Evolutionary conservation across 2,888 invertebrate genomes (phyloP).

Genomic region (Apamea sordens): DNA sequence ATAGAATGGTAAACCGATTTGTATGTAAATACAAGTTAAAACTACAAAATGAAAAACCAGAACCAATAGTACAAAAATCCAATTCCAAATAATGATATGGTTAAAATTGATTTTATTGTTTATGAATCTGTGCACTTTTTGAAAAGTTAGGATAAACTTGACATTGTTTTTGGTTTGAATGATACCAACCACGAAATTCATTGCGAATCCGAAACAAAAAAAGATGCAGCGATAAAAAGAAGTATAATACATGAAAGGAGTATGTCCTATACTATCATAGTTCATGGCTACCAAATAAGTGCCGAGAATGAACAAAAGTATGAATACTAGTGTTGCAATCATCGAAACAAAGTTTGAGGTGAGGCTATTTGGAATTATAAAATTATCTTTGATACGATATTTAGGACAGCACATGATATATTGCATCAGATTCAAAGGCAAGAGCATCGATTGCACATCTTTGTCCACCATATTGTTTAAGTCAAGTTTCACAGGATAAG

Average conservation of each 20-base stretch:
- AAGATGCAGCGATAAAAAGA: background rate
- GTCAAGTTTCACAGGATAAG: background rate
- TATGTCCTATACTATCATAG: background rate
- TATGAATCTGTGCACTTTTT: slow-evolving; percentile 41
- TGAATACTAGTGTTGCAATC: background rate
- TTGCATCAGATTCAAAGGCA: slow-evolving; percentile 39
- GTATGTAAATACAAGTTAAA: background rate
- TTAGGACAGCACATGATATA: slow-evolving; percentile 5
- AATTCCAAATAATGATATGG: slow-evolving; percentile 19
- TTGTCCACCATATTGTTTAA: slow-evolving; percentile 2
- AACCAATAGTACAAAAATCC: slow-evolving; percentile 10
- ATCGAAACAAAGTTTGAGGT: slow-evolving; percentile 3
- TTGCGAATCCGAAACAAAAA: background rate
- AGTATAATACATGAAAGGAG: background rate
- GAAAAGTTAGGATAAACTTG: slow-evolving; percentile 26
- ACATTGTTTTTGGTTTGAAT: background rate
- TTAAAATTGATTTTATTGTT: background rate
- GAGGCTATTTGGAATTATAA: background rate
- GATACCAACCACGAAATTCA: slow-evolving; percentile 11
- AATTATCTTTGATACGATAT: slow-evolving; percentile 8
- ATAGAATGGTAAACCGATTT: background rate
- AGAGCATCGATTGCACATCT: slow-evolving; percentile 46
- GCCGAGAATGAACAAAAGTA: background rate
- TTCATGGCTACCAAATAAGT: background rate
- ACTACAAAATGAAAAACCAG: background rate